Conservation (phyloP, 2,113 vertebrate genomes). For the Calyptommatus sinebrachiatus region DNA sequence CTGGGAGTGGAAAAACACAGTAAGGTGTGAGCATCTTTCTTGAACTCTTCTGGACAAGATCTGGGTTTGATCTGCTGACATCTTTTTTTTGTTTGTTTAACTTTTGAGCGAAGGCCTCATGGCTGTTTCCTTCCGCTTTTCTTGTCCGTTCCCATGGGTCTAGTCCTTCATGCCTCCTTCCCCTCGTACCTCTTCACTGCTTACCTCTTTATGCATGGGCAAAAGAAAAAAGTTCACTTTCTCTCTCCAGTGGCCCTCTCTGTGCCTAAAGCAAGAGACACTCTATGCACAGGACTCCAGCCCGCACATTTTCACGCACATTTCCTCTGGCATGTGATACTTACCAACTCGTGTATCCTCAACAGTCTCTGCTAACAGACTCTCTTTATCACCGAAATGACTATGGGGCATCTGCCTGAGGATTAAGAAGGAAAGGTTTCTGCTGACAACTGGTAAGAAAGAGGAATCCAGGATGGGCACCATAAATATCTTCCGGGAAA, state of each 20-base stretch:
- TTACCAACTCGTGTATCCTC: constrained; percentile 58
- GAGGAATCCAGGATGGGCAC: not conserved
- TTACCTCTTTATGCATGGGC: constrained; percentile 53
- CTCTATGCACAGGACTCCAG: constrained; percentile 37
- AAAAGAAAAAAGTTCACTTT: constrained; percentile 48
- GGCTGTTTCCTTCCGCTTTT: constrained; percentile 48
- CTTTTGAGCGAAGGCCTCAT: constrained; percentile 25
- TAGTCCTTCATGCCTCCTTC: constrained; percentile 41
- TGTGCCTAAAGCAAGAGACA: constrained; percentile 45
- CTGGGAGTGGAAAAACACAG: constrained; percentile 34
- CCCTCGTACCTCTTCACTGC: constrained; percentile 6
- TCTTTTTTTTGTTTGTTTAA: not conserved
- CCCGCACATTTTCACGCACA: constrained; percentile 21
- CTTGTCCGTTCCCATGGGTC: constrained; percentile 40
- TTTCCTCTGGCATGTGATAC: constrained; percentile 52
- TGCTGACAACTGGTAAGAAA: not conserved
- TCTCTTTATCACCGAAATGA: constrained; percentile 42
- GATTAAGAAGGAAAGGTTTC: not conserved
- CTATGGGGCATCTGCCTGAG: constrained; percentile 53
- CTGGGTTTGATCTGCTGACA: constrained; percentile 12
- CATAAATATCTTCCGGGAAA: not conserved
- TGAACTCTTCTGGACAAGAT: constrained; percentile 41
- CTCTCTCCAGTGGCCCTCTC: constrained; percentile 39
- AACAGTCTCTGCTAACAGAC: constrained; percentile 50
- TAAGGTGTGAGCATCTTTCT: constrained; percentile 43